These are phyloP conservation scores for Pinna nobilis DNA, from an alignment of 1,140 invertebrate genomes.

Conservation along the genomic window DNA sequence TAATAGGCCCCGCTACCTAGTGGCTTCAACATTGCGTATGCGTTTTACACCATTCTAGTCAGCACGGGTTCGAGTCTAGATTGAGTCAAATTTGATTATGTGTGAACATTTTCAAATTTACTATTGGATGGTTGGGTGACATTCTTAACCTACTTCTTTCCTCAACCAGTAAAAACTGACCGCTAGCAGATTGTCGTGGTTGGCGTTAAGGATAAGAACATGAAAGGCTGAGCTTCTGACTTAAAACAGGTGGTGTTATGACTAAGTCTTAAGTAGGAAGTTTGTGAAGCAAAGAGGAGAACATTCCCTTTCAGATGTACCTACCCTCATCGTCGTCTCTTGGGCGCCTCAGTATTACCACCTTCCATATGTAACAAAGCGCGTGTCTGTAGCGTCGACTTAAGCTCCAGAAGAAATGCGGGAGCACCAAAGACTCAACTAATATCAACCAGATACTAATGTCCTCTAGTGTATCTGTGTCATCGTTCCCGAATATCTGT, in stretches of 20 bases:
- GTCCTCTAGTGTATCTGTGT: slow-evolving; percentile 15
- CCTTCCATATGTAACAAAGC: slow-evolving; percentile 23
- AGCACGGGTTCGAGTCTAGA: too few relatives aligned
- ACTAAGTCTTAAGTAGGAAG: too few relatives aligned
- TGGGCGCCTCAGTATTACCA: slow-evolving; percentile 6
- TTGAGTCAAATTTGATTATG: too few relatives aligned
- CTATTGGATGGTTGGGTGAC: too few relatives aligned
- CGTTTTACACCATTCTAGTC: too few relatives aligned
- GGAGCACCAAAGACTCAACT: slow-evolving; percentile 26
- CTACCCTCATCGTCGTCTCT: slow-evolving; percentile 34
- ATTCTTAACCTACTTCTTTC: not conserved
- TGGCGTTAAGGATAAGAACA: not conserved
- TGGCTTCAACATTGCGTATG: too few relatives aligned
- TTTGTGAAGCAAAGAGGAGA: not conserved
- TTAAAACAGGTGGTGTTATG: too few relatives aligned
- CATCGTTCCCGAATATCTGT: slow-evolving; percentile 3
- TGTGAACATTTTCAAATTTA: not conserved
- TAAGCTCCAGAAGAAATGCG: slow-evolving; percentile 28
- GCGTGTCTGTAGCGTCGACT: slow-evolving; percentile 43
- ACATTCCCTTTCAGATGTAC: not conserved
- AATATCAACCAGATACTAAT: slow-evolving; percentile 34
- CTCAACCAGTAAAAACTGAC: not conserved
- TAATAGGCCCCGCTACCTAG: too few relatives aligned
- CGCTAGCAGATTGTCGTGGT: not conserved
- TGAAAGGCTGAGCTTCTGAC: not conserved